Percentiles rank a stretch among this genome's conserved stretches.
These are phyloP conservation scores for Oegoconia quadripuncta DNA, from an alignment of 2,888 invertebrate genomes.

Conservation along the genomic window DNA sequence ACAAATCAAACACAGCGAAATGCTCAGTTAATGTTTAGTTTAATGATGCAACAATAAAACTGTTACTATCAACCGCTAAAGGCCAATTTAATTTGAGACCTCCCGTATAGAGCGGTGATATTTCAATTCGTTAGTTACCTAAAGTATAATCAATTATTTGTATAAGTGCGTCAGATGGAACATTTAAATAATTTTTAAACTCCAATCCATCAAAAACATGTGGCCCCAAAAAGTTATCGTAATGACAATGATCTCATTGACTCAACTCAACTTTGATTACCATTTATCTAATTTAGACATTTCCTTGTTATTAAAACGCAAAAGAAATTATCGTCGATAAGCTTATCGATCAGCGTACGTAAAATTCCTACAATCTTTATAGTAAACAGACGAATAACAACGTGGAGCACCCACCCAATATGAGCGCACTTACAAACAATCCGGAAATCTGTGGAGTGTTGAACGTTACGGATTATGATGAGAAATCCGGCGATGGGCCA, in stretches of 20 bases:
- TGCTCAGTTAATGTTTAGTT: constrained; percentile 43
- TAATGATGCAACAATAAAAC: constrained; percentile 39
- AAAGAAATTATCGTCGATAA: constrained; percentile 61
- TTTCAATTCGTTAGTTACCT: constrained; percentile 3
- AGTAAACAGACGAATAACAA: constrained; percentile 35
- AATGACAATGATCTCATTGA: constrained; percentile 66
- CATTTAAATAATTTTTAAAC: not conserved
- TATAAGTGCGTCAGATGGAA: not conserved
- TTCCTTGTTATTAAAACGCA: constrained; percentile 57
- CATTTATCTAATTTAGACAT: constrained; percentile 46
- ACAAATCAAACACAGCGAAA: constrained; percentile 26
- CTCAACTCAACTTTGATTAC: constrained; percentile 52
- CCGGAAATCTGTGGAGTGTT: constrained; percentile 31
- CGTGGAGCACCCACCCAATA: too few relatives aligned
- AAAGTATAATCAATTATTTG: not conserved
- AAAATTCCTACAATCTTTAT: constrained; percentile 28
- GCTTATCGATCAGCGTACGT: constrained; percentile 40
- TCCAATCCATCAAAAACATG: not conserved
- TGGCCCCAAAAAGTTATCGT: constrained; percentile 39
- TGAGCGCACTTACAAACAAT: too few relatives aligned
- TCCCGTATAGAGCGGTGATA: constrained; percentile 8
- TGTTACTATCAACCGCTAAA: constrained; percentile 33
- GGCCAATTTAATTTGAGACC: constrained; percentile 17
- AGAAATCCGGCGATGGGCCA: constrained; percentile 41
- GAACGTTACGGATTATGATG: constrained; percentile 18